Conservation (phyloP, 2,113 vertebrate species). For the Oreotragus oreotragus region DNA sequence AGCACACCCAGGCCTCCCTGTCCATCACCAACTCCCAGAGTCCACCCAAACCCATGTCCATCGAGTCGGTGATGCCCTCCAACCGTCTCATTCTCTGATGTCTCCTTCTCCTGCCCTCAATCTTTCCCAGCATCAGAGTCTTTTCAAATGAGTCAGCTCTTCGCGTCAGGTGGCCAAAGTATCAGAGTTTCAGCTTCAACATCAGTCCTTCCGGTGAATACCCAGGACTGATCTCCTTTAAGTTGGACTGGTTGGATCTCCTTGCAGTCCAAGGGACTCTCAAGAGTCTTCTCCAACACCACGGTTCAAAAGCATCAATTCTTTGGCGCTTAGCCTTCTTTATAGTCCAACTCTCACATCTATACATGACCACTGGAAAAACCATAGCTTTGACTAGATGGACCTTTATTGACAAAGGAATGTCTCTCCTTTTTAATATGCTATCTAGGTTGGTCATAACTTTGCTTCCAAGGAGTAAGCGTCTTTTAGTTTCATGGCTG, state of each 20-base stretch:
- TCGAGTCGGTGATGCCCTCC: background rate
- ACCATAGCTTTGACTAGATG: background rate
- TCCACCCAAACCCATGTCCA: background rate
- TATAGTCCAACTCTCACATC: background rate
- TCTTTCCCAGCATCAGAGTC: background rate
- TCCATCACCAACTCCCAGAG: background rate
- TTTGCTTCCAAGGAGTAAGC: background rate
- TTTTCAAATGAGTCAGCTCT: background rate
- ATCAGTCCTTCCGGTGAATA: background rate
- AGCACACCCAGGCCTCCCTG: background rate
- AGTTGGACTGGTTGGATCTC: background rate
- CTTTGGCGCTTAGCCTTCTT: accelerated
- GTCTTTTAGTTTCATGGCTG: background rate
- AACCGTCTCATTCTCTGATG: background rate
- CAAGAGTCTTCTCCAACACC: background rate
- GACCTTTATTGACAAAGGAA: background rate
- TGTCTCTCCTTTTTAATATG: background rate
- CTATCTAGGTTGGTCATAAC: background rate
- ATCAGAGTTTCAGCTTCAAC: background rate
- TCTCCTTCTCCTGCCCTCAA: background rate
- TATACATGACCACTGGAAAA: background rate
- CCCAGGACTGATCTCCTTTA: background rate
- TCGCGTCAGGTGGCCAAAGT: accelerated
- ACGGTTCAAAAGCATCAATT: background rate
- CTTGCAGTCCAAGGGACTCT: background rate